These are phyloP conservation scores for Baronia brevicornis DNA, from an alignment of 2,888 invertebrate species.

Conservation along the genomic window DNA sequence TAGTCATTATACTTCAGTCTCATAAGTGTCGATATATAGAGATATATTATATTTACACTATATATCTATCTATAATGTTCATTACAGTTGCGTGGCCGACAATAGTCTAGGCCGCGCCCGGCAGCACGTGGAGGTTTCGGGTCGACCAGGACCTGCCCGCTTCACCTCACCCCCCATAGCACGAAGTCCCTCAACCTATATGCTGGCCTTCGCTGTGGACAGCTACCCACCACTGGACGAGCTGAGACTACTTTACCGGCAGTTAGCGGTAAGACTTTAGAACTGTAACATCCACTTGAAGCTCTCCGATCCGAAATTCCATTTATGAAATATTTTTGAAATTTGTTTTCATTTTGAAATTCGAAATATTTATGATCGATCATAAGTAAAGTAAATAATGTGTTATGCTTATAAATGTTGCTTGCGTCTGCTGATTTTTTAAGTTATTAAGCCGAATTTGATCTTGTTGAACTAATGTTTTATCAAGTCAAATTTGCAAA, in stretches of 20 bases:
- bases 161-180: constrained; percentile 80
- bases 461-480: no score
- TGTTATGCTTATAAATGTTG: no score
- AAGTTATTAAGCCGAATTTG: no score
- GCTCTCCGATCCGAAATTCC: background rate
- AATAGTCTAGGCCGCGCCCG: constrained; percentile 80
- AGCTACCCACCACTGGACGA: constrained; percentile 83
- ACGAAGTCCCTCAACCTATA: constrained; percentile 75
- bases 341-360: no score
- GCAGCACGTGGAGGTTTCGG: constrained; percentile 82
- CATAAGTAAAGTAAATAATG: no score
- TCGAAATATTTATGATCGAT: no score
- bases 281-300: constrained; percentile 1
- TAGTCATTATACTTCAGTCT: no score
- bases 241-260: constrained; percentile 80
- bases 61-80: no score
- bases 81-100: constrained; percentile 81
- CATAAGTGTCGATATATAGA: no score
- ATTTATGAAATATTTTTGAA: no score
- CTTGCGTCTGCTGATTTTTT: no score
- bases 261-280: constrained; percentile 80
- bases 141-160: constrained; percentile 81
- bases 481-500: no score
- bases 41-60: background rate
- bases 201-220: constrained; percentile 81